Conservation (phyloP, 2,113 vertebrate species). For the Malaclemys terrapin region DNA sequence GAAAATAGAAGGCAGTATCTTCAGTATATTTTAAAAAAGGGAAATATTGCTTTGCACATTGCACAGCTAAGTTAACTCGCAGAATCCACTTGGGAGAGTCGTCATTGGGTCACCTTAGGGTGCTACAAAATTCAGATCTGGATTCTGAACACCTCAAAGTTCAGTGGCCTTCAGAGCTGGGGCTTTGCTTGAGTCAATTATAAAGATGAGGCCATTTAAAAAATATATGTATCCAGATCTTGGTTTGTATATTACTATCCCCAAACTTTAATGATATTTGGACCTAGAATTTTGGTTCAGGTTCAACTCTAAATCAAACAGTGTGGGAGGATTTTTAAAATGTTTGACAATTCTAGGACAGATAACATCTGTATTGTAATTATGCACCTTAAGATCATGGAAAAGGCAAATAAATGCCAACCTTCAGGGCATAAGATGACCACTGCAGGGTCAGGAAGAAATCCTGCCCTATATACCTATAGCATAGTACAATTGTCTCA, state of each 20-base stretch:
- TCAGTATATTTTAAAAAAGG: background rate
- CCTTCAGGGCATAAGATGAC: slow-evolving; percentile 50
- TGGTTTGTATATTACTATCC: background rate
- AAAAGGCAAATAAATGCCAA: slow-evolving; percentile 17
- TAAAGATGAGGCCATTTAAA: background rate
- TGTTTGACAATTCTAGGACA: background rate
- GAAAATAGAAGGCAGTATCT: background rate
- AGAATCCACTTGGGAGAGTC: background rate
- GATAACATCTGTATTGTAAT: background rate
- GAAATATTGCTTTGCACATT: background rate
- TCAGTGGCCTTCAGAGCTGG: background rate
- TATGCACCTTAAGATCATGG: background rate
- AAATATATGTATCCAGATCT: fast-evolving
- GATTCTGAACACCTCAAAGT: background rate
- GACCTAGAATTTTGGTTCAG: background rate
- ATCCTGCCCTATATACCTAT: fast-evolving
- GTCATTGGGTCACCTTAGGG: background rate
- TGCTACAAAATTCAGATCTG: fast-evolving
- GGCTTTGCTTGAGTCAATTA: background rate
- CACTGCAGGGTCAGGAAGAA: slow-evolving; percentile 24
- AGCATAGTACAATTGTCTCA: background rate
- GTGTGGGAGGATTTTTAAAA: background rate
- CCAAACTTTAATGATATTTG: background rate
- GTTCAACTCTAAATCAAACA: background rate
- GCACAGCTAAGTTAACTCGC: background rate